Conservation (phyloP, 2,888 invertebrate species). For the Tolmerus cingulatus region DNA sequence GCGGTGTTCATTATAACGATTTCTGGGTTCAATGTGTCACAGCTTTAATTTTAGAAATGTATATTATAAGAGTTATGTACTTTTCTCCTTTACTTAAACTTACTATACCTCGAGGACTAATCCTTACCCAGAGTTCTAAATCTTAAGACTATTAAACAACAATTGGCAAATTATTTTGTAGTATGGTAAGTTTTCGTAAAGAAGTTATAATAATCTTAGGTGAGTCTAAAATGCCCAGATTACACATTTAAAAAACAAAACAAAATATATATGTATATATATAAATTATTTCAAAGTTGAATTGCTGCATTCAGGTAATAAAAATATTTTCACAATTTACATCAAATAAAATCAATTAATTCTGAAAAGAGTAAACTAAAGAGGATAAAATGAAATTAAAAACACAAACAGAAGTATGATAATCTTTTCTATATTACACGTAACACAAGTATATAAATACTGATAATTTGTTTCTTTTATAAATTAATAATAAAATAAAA, state of each 20-base stretch:
- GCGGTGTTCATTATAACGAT: neutral
- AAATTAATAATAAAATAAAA: constrained; percentile 28
- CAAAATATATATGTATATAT: too few relatives aligned
- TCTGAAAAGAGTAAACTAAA: neutral
- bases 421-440: constrained; percentile 26
- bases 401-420: constrained; percentile 2
- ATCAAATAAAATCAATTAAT: neutral
- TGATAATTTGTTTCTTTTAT: constrained; percentile 36
- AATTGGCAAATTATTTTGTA: neutral
- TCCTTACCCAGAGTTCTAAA: neutral
- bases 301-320: too few relatives aligned
- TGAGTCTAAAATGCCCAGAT: too few relatives aligned
- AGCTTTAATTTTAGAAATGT: neutral
- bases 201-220: too few relatives aligned
- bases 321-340: neutral
- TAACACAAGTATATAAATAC: constrained; percentile 41
- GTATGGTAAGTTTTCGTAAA: neutral
- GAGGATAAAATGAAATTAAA: neutral
- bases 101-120: neutral
- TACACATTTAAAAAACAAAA: too few relatives aligned
- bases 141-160: neutral
- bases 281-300: too few relatives aligned
- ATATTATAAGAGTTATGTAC: neutral
- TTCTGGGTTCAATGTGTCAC: neutral
- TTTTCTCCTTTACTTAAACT: neutral